Percentiles rank a stretch among this genome's conserved stretches.
phyloP scores from a whole-genome alignment of 2,797 vertebrate species.

The Pantherophis vulpinus region DNA sequence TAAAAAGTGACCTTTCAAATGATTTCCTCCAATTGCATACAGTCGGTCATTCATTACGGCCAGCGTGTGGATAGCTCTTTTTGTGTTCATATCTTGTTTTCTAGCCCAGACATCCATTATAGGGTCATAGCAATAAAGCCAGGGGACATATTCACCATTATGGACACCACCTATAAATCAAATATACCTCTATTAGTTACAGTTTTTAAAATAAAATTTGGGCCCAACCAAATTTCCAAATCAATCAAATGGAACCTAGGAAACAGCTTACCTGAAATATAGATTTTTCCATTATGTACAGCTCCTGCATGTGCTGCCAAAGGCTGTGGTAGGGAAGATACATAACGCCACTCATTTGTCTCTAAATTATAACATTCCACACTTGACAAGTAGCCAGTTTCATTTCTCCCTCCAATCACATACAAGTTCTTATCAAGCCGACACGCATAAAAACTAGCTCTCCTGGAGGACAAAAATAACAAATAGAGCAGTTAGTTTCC shows the following conservation, averaged over 20 bases:
- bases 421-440: constrained; percentile 96
- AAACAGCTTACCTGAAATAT: constrained; percentile 91
- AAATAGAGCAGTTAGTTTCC: constrained; percentile 37
- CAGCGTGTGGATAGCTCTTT: constrained; percentile 94
- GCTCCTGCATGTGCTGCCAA: constrained; percentile 95
- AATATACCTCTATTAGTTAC: constrained; percentile 28
- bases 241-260: background rate
- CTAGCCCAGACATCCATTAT: constrained; percentile 98
- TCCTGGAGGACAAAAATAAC: constrained; percentile 75
- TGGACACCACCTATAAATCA: constrained; percentile 89
- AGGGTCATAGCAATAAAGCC: constrained; percentile 99
- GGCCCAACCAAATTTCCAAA: rapidly evolving
- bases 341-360: constrained; percentile 97
- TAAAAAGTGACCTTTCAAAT: constrained; percentile 91
- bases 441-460: constrained; percentile 98
- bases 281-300: constrained; percentile 97
- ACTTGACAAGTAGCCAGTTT: constrained; percentile 95
- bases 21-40: constrained; percentile 98
- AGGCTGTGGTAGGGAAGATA: constrained; percentile 92
- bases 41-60: constrained; percentile 98
- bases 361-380: constrained; percentile 98
- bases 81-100: constrained; percentile 99
- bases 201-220: constrained; percentile 20
- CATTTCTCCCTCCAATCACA: constrained; percentile 95
- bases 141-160: constrained; percentile 97